A percentile compares a stretch with the other conserved stretches of the same genome.
phyloP scores from a whole-genome alignment of 2,888 invertebrate genomes.

The Drymonia ruficornis region DNA sequence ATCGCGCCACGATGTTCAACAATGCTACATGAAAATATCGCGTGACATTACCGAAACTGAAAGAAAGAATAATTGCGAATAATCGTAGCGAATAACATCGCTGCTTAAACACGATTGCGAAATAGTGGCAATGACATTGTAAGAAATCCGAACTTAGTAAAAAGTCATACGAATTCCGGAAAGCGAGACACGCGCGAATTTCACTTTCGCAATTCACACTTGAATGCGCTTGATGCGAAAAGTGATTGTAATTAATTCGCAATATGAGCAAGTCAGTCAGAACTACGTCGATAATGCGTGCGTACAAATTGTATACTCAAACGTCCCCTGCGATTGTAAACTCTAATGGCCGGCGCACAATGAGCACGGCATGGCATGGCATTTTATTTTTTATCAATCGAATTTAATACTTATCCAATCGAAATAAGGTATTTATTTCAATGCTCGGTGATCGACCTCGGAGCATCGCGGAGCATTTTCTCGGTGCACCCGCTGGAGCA shows the following conservation, averaged over 20 bases:
- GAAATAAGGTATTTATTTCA: too few relatives aligned
- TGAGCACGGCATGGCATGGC: too few relatives aligned
- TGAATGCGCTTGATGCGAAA: slow-evolving; percentile 24
- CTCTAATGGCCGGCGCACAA: too few relatives aligned
- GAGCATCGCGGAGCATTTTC: too few relatives aligned
- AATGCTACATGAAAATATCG: slow-evolving; percentile 17
- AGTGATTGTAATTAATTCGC: slow-evolving; percentile 6
- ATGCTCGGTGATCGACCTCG: too few relatives aligned
- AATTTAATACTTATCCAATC: too few relatives aligned
- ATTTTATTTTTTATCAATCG: too few relatives aligned
- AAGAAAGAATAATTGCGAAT: slow-evolving; percentile 26
- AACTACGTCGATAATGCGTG: not conserved
- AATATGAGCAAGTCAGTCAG: not conserved
- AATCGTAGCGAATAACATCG: too few relatives aligned
- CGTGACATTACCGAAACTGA: slow-evolving; percentile 31
- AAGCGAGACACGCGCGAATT: slow-evolving; percentile 38
- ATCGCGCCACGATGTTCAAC: not conserved
- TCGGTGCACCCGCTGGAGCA: too few relatives aligned
- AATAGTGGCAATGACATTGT: slow-evolving; percentile 27
- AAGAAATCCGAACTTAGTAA: slow-evolving; percentile 32
- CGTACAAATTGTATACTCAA: not conserved
- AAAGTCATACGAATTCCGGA: slow-evolving; percentile 40
- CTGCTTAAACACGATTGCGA: slow-evolving; percentile 23
- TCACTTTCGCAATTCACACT: slow-evolving; percentile 37
- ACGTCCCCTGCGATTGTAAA: too few relatives aligned